phyloP scores from a whole-genome alignment of 2,888 invertebrate genomes.

The Drosophila planitibia region DNA sequence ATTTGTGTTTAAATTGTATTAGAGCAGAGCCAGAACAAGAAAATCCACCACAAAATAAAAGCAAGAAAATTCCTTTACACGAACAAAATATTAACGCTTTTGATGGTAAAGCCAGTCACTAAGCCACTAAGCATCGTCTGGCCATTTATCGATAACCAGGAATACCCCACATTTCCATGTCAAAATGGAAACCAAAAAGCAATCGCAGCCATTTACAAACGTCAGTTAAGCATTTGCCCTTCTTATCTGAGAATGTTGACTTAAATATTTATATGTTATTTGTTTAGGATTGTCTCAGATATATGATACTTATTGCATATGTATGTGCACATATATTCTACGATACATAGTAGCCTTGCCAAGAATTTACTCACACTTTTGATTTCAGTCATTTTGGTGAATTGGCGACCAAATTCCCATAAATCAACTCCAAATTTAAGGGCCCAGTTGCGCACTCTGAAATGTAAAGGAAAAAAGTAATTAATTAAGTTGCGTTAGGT shows the following conservation, averaged over 20 bases:
- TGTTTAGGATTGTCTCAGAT: constrained; percentile 17
- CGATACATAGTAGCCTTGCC: background rate
- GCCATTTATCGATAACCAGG: constrained; percentile 63
- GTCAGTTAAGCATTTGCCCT: constrained; percentile 36
- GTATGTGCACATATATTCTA: too few species aligned
- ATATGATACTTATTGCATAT: constrained; percentile 1
- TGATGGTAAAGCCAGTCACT: constrained; percentile 54
- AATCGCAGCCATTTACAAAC: constrained; percentile 62
- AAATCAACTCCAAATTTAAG: constrained; percentile 95
- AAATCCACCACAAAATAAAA: constrained; percentile 28
- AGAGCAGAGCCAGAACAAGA: constrained; percentile 44
- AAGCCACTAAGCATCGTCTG: constrained; percentile 57
- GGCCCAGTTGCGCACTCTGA: constrained; percentile 96
- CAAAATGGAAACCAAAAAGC: constrained; percentile 14
- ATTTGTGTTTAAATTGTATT: constrained; percentile 77
- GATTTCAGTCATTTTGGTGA: constrained; percentile 95
- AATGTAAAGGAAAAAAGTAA: constrained; percentile 84
- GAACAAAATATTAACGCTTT: constrained; percentile 58
- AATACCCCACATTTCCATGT: background rate
- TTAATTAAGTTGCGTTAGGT: constrained; percentile 12
- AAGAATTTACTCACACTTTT: constrained; percentile 90
- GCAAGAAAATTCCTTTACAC: constrained; percentile 33
- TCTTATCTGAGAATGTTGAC: constrained; percentile 35
- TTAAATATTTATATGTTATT: constrained; percentile 27
- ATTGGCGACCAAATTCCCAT: constrained; percentile 95